Conservation (phyloP, 2,797 vertebrate species). For the Ctenochaetus hawaiiensis region DNA sequence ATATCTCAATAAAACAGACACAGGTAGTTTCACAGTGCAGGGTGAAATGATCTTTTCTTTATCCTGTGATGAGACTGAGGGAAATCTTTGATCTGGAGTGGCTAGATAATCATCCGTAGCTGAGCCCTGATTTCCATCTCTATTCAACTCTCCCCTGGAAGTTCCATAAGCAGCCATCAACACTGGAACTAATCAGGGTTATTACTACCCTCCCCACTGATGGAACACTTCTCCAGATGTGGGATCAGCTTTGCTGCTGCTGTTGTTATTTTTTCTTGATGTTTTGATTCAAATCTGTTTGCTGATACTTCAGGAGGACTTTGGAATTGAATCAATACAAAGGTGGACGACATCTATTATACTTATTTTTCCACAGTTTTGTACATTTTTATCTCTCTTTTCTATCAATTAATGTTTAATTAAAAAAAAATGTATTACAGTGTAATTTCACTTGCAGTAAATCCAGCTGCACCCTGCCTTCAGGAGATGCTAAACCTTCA, state of each 20-base stretch:
- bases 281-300: slow-evolving; percentile 25
- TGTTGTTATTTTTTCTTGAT: slow-evolving; percentile 26
- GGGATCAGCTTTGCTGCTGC: slow-evolving; percentile 9
- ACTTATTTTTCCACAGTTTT: not conserved
- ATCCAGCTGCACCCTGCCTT: not conserved
- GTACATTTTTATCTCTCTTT: not conserved
- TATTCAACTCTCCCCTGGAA: slow-evolving; percentile 76
- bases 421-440: not conserved
- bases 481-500: not conserved
- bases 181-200: slow-evolving; percentile 80
- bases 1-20: slow-evolving; percentile 32
- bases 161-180: slow-evolving; percentile 70
- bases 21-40: slow-evolving; percentile 54
- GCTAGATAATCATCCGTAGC: slow-evolving; percentile 82
- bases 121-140: slow-evolving; percentile 82
- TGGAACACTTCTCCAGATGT: slow-evolving; percentile 72
- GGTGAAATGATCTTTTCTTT: slow-evolving; percentile 65
- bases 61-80: slow-evolving; percentile 69
- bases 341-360: not conserved
- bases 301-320: not conserved
- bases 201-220: slow-evolving; percentile 67
- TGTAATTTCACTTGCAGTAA: not conserved
- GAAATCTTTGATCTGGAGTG: slow-evolving; percentile 83
- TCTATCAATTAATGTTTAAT: not conserved
- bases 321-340: not conserved